Percentiles rank a stretch among this genome's conserved stretches.
Evolutionary conservation across 2,888 invertebrate species (phyloP).

Genomic region (Byasa hedistus): DNA sequence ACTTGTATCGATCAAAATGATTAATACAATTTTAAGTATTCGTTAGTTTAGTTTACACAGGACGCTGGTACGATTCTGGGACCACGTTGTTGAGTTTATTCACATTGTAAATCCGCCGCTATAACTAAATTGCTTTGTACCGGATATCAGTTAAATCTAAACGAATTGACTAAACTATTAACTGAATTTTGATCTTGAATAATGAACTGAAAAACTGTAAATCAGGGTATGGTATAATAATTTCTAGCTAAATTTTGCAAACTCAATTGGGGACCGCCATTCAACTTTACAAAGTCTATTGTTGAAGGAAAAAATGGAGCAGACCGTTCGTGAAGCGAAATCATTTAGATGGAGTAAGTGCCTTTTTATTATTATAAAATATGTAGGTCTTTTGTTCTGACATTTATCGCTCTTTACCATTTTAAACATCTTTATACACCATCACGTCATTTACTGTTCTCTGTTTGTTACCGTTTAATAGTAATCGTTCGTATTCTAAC

Average conservation of each 20-base stretch:
- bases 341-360: not conserved
- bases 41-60: not conserved
- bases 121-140: too few relatives aligned
- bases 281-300: slow-evolving; percentile 3
- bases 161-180: too few relatives aligned
- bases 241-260: not conserved
- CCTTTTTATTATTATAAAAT: not conserved
- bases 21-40: not conserved
- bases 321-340: not conserved
- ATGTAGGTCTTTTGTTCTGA: too few relatives aligned
- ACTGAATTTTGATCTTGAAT: too few relatives aligned
- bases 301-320: not conserved
- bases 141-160: too few relatives aligned
- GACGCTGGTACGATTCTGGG: not conserved
- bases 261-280: slow-evolving; percentile 4
- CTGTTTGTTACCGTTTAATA: too few relatives aligned
- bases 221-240: not conserved
- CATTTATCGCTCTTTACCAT: too few relatives aligned
- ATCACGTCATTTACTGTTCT: too few relatives aligned
- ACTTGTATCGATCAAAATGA: not conserved
- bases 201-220: not conserved
- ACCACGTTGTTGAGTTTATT: too few relatives aligned
- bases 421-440: too few relatives aligned
- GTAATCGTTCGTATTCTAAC: too few relatives aligned
- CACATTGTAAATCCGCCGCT: too few relatives aligned